Base-by-base conservation (phyloP, 1,140 invertebrate genomes). In the Halesus radiatus region DNA sequence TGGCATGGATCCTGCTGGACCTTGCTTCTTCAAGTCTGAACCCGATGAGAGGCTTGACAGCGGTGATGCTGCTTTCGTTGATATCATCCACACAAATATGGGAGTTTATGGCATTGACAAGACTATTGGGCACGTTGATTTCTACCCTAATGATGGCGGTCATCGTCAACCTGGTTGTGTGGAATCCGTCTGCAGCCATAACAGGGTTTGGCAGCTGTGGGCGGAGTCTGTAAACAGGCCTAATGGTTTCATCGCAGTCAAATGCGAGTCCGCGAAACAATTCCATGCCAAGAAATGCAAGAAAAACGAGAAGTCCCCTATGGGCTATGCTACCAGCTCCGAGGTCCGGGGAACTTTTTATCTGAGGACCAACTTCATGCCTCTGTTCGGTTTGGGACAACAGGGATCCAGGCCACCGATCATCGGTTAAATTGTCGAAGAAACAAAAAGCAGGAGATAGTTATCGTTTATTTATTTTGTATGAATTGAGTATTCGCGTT, bases 1-100 rank as follows among this genome's bases (percentile, higher is more conserved):
- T 15, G 93, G 92, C 0, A 84, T 95, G 84, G 94, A 96, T 87
- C 93, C 94, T 1, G 94, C 94, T 0, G 91, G 92, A 3, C 94
- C 94, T 0, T 89, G 90, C 79, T 95, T 94, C 85, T 90, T 88
- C 8, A 81, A 90, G 45, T 87, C 91, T 1, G 89, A 90, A 5
- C 80, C 88, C 0, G 87, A 90, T 0, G 87, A 91, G 53, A 88
- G 93, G 23, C 85, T 96, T 0, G 91, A 92, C 82, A 84, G 87
- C 1, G 87, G 88, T 0, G 94, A 96, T 83, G 95, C 94, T 1
- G 86, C 89, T 8, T 94, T 93, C 73, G 94, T 96, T 0, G 94
- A 95, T 83, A 89, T 94, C 0, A 93, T 96, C 78, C 95, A 96
- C 79, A 94, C 92, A 0, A 92, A 93, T 80, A 90, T 87, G 58